A percentile compares a stretch with the other conserved stretches of the same genome.
Evolutionary conservation across 2,888 invertebrate genomes (phyloP).

Genomic region (Macrophya alboannulata): DNA sequence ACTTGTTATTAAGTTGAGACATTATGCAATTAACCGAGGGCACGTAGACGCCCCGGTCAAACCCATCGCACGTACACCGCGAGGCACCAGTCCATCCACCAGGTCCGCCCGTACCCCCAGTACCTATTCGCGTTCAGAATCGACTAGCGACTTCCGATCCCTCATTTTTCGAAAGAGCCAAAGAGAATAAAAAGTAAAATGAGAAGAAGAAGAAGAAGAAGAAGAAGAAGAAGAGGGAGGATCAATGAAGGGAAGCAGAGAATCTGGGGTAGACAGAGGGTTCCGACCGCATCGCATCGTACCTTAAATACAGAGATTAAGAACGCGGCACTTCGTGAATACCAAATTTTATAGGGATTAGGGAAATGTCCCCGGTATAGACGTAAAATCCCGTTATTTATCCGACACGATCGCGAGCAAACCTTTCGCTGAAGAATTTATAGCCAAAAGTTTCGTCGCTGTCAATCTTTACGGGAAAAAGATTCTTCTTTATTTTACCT

Average conservation of each 20-base stretch:
- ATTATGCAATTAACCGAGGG: conserved; percentile 69
- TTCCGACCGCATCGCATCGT: neutral
- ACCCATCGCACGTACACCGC: conserved; percentile 22
- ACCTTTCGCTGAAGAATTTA: neutral
- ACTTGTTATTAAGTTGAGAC: conserved; percentile 69
- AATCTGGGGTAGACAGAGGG: conserved; percentile 17
- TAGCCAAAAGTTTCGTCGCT: neutral
- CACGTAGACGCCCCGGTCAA: conserved; percentile 58
- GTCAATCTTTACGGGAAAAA: neutral
- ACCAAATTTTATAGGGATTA: neutral
- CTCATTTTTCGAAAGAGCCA: neutral
- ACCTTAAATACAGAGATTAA: conserved; percentile 37
- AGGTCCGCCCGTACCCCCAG: neutral
- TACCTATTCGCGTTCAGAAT: conserved; percentile 1
- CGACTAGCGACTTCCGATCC: conserved; percentile 27
- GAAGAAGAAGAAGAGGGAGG: no score
- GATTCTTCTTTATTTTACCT: neutral
- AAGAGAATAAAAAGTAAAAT: neutral
- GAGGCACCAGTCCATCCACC: neutral
- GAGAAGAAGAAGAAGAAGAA: neutral
- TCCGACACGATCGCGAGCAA: neutral
- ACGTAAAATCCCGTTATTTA: neutral
- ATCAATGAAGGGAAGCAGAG: neutral
- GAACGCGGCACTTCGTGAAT: conserved; percentile 32
- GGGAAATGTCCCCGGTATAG: neutral